Evolutionary conservation across 2,113 vertebrate genomes (phyloP).

Genomic region (Stomatorhinus ivindoensis): DNA sequence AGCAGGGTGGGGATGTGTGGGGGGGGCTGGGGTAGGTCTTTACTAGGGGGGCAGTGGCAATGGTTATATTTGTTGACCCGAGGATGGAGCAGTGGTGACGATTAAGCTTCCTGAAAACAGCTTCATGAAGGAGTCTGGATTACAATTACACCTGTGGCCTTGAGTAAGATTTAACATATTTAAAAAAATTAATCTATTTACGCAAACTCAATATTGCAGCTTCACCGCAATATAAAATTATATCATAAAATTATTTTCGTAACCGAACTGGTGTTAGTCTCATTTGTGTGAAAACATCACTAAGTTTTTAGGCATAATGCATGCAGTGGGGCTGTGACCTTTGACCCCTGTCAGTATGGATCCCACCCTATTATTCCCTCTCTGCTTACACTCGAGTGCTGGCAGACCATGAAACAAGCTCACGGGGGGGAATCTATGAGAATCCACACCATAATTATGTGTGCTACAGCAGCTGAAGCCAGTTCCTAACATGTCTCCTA

Average conservation of each 20-base stretch:
- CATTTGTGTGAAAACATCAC: neutral
- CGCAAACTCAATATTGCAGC: neutral
- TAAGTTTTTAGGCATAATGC: neutral
- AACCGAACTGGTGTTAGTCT: neutral
- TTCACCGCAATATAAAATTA: neutral
- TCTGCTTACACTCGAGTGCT: neutral
- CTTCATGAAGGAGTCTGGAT: neutral
- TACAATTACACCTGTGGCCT: neutral
- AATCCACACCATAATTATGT: neutral
- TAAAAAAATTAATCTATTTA: neutral
- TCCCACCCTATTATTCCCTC: neutral
- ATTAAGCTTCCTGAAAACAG: neutral
- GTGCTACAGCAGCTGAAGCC: neutral
- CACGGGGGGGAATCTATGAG: neutral
- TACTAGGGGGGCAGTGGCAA: neutral
- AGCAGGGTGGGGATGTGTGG: neutral
- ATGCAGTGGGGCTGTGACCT: neutral
- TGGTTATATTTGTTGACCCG: neutral
- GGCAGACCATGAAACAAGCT: neutral
- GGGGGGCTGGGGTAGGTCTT: neutral
- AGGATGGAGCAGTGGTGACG: neutral
- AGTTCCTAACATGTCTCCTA: neutral
- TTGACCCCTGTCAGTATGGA: slow-evolving; percentile 5
- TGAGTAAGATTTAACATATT: neutral
- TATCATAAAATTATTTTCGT: neutral